Evolutionary conservation across 1,140 invertebrate species (phyloP), one percentile per base, ranked within the genome.

Genomic region (Rhyacophila brunnea): DNA sequence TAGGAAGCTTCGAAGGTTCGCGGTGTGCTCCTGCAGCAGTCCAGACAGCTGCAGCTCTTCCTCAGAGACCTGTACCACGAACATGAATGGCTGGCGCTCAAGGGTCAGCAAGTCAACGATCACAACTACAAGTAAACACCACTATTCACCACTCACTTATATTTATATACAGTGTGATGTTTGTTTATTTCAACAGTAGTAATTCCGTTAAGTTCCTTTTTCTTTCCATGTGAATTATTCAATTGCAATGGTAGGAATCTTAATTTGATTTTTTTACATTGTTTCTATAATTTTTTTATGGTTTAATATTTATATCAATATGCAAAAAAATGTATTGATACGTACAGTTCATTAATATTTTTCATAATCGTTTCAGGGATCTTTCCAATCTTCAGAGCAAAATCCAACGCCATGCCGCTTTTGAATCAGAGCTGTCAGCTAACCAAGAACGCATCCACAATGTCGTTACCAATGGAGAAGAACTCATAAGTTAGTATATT

Each of bases 351-450:
- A 50, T n/a, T n/a, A n/a, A n/a, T n/a, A n/a, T n/a, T n/a, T 55
- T 15, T 50, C n/a, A n/a, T n/a, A n/a, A n/a, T n/a, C 45, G 38
- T 62, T 15, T 0, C 67, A 81, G 93, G 45, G 94, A 98, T 68
- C 86, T 92, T 0, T 94, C 89, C 1, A 98, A 98, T 75, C 79
- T 99, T 15, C 91, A 96, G 68, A 94, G 91, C 68, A 99, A 99
- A 78, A 96, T 98, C 47, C 95, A 98, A 74, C 96, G 96, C 71
- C 96, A 99, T 69, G 84, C 91, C 1, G 93, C 94, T 0, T 98
- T 98, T 71, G 95, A 98, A 69, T 90, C 94, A 0, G 96, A 99
- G 74, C 78, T 98, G 19, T 77, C 87, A n/a, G 94, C 94, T 4
- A 98, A 97, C 72, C 87, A 92, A 53, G 87, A 88, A 11, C 82